Percentiles rank a stretch among this genome's conserved stretches.
Evolutionary conservation across 2,113 vertebrate species (phyloP).

Genomic region (Hydrochoerus hydrochaeris): DNA sequence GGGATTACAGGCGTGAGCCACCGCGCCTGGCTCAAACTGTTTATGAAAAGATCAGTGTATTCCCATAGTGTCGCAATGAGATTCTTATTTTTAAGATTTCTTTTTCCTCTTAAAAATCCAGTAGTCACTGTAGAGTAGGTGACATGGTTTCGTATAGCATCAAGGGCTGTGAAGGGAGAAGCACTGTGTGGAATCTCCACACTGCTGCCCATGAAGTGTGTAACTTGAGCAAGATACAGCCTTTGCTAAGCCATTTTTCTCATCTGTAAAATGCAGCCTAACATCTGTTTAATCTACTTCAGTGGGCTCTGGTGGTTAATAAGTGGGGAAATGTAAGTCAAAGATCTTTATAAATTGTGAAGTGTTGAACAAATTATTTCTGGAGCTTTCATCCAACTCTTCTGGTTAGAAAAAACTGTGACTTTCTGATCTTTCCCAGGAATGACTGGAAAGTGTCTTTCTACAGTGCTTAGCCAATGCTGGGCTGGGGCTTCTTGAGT

Average conservation of each 20-base stretch:
- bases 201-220: not conserved
- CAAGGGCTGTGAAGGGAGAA: not conserved
- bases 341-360: not conserved
- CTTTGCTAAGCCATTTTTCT: not conserved
- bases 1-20: too few relatives aligned
- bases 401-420: not conserved
- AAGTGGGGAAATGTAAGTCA: not conserved
- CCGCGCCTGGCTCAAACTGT: too few relatives aligned
- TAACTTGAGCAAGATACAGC: not conserved
- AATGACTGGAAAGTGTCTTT: conserved; percentile 1
- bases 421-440: not conserved
- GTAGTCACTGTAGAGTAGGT: not conserved
- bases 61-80: not conserved
- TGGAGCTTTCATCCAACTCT: not conserved
- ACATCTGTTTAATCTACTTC: not conserved
- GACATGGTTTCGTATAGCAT: not conserved
- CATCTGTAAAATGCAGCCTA: not conserved
- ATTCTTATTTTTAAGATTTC: not conserved
- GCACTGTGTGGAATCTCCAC: not conserved
- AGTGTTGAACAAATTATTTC: conserved; percentile 14
- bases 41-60: not conserved
- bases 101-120: not conserved
- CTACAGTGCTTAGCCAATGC: not conserved
- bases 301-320: not conserved
- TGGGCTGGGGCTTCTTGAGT: not conserved